phyloP scores from a whole-genome alignment of 2,888 invertebrate genomes.

The Clanis bilineata region DNA sequence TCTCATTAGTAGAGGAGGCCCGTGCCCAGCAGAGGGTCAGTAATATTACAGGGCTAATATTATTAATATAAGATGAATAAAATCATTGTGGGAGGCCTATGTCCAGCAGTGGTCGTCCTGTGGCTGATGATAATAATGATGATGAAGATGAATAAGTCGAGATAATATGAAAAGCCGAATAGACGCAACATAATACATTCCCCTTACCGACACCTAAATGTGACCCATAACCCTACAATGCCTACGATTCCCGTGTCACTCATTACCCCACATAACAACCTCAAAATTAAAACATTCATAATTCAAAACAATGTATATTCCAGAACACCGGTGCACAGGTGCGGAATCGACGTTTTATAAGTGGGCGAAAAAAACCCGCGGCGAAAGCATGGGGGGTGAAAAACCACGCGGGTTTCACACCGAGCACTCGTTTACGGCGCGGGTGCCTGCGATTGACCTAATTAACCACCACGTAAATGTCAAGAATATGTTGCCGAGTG shows the following conservation, averaged over 20 bases:
- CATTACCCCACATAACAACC: background rate
- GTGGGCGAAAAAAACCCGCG: constrained; percentile 1
- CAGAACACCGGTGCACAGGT: constrained; percentile 7
- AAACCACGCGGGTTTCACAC: constrained; percentile 6
- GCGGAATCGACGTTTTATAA: constrained; percentile 8
- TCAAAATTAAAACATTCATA: constrained; percentile 5
- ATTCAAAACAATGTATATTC: constrained; percentile 8
- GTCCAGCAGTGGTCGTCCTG: too few relatives aligned
- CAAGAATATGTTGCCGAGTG: constrained; percentile 12
- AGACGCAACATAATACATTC: too few relatives aligned
- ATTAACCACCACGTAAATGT: constrained; percentile 11
- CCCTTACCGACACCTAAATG: background rate
- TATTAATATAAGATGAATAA: too few relatives aligned
- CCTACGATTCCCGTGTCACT: background rate
- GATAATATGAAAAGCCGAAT: too few relatives aligned
- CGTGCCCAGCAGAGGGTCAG: too few relatives aligned
- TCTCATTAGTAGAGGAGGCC: too few relatives aligned
- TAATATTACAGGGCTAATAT: too few relatives aligned
- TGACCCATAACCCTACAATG: background rate
- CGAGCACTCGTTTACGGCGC: constrained; percentile 1
- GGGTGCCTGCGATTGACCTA: constrained; percentile 5
- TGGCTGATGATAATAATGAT: too few relatives aligned
- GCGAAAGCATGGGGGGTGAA: constrained; percentile 3
- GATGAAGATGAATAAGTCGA: too few relatives aligned
- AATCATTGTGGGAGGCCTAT: too few relatives aligned